phyloP scores from a whole-genome alignment of 2,113 vertebrate species.

The Piprites chloris region DNA sequence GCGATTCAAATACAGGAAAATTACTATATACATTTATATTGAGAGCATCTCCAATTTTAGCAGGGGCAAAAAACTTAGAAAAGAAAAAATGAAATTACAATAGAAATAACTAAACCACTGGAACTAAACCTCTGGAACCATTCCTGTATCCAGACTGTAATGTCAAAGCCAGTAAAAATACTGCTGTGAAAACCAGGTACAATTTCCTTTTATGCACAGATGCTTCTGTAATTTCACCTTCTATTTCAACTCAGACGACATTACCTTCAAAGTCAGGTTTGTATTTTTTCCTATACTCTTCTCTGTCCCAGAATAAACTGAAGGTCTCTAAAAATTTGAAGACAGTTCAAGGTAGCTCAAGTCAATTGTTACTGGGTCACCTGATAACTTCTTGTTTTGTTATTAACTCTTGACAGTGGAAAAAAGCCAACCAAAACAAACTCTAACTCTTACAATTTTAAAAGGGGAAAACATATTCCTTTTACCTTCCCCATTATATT shows the following conservation, averaged over 20 bases:
- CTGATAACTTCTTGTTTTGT: neutral
- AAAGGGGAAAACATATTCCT: neutral
- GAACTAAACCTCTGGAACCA: neutral
- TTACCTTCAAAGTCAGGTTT: neutral
- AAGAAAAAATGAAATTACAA: neutral
- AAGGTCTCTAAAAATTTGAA: neutral
- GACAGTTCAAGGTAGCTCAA: neutral
- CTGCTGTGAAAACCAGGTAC: neutral
- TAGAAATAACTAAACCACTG: neutral
- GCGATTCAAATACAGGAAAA: neutral
- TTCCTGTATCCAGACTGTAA: neutral
- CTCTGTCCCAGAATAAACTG: neutral
- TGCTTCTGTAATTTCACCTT: neutral
- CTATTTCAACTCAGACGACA: neutral
- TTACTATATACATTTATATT: neutral
- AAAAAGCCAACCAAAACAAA: accelerated
- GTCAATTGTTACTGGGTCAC: neutral
- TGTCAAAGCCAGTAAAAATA: neutral
- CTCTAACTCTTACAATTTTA: neutral
- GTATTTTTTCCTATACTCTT: neutral
- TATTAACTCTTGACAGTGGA: neutral
- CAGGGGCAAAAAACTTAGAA: neutral
- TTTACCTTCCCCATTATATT: neutral
- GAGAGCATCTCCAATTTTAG: neutral
- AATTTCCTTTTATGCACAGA: neutral